Evolutionary conservation across 53 echinoderm and acorn worm species (phyloP), one percentile per base, ranked within the genome.

Genomic region (Henricia sp.): DNA sequence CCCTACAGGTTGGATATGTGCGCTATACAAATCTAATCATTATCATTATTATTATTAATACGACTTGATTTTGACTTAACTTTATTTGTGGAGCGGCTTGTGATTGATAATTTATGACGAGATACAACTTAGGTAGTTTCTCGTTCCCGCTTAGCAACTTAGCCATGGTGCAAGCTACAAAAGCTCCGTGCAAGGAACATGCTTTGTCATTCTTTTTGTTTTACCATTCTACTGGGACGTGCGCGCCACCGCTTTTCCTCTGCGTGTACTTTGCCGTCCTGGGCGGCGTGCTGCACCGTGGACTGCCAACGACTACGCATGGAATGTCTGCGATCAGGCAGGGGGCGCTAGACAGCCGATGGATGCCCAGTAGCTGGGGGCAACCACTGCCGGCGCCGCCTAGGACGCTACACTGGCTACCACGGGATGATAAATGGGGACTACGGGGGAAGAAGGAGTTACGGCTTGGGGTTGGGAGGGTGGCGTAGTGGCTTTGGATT

Each of bases 211-310:
- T 20, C 21, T 29, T 34, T 30, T 19, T 50, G 71, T 54, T 10
- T 80, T 80, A 80, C 80, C 80, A 80, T 80, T 80, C 80, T 46
- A 80, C 57, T 33, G 80, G 80, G 44, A 50, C 46, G 50, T 80
- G 64, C 64, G 63, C 80, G 46, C 43, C 80, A 34, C 80, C 64
- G n/a, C 64, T 63, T 80, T 80, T 80, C 80, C 80, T 62, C 64
- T 60, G 80, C 19, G 80, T 80, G 50, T 80, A 80, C 64, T 80
- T 80, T 4, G 80, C 80, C 63, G 63, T 62, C 46, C 64, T 80
- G 80, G 80, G 44, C 63, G 64, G 6, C 44, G 52, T 23, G 67
- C 28, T 41, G 29, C 80, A 80, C 80, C 50, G 42, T 14, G 80
- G 80, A 44, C 64, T 80, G 40, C 80, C 80, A n/a, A 63, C 33